These are phyloP conservation scores for Gambusia yucatana DNA, from an alignment of 2,797 vertebrate genomes.

Conservation along the genomic window DNA sequence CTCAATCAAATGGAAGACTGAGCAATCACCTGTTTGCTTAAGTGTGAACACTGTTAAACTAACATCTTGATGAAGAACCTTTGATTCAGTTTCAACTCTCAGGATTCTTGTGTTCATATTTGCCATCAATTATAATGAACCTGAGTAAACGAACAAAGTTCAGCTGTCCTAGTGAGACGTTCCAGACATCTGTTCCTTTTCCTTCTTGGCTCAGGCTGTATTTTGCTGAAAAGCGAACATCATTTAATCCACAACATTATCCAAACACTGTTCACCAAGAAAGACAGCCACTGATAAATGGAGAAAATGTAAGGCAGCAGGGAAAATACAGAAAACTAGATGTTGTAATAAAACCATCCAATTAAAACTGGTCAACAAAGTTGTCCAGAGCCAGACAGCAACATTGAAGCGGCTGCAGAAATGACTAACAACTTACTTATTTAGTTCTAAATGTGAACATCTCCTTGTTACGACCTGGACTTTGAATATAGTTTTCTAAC, in stretches of 20 bases:
- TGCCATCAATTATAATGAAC: neutral
- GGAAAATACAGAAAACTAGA: neutral
- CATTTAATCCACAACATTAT: neutral
- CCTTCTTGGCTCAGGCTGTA: neutral
- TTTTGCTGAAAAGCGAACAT: neutral
- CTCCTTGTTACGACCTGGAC: neutral
- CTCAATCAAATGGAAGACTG: neutral
- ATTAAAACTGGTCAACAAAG: neutral
- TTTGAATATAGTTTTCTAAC: neutral
- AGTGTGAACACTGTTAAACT: neutral
- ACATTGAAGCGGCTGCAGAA: neutral
- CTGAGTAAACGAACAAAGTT: neutral
- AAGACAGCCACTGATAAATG: neutral
- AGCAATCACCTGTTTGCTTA: neutral
- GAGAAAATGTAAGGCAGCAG: neutral
- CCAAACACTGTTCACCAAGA: neutral
- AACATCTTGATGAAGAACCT: neutral
- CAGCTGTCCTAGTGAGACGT: neutral
- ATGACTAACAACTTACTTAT: neutral
- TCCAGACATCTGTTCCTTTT: neutral
- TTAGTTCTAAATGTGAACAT: neutral
- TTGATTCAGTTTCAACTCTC: neutral
- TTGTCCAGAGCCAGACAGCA: neutral
- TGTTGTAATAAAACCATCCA: neutral
- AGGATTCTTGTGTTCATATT: neutral